Percentiles rank a stretch among this genome's conserved stretches.
Conservation (phyloP, 2,797 vertebrate species). For the Paratrypauchen microcephalus region DNA sequence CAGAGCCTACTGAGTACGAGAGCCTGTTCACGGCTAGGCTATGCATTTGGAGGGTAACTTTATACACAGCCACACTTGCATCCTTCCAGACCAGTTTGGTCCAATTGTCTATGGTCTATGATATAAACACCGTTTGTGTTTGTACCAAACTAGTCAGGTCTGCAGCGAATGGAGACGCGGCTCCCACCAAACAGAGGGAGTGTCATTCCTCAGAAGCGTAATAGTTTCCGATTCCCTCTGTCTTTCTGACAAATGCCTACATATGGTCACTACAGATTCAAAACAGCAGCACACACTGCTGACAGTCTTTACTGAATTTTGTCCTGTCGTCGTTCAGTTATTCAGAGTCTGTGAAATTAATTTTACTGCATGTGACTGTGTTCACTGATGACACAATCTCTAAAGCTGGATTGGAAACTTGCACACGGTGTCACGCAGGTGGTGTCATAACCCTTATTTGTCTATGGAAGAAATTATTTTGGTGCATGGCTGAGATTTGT, state of each 20-base stretch:
- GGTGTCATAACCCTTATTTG: not conserved
- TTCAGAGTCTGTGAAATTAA: not conserved
- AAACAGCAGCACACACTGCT: conserved; percentile 23
- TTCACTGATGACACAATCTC: not conserved
- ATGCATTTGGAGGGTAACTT: conserved; percentile 63
- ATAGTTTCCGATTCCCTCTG: conserved; percentile 68
- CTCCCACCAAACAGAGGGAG: conserved; percentile 54
- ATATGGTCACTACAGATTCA: conserved; percentile 61
- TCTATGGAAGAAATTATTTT: not conserved
- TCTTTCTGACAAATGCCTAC: conserved; percentile 62
- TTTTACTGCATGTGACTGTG: not conserved
- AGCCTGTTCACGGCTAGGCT: conserved; percentile 46
- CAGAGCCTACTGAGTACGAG: not conserved
- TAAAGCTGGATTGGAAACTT: conserved; percentile 1
- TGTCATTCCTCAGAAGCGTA: conserved; percentile 57
- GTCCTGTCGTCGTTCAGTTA: conserved; percentile 4
- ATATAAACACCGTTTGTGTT: conserved; percentile 26
- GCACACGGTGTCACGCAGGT: not conserved
- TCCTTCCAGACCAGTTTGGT: conserved; percentile 67
- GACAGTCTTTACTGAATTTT: conserved; percentile 1
- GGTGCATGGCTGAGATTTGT: not conserved
- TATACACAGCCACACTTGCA: conserved; percentile 66
- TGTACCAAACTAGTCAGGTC: conserved; percentile 39
- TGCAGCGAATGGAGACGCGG: conserved; percentile 48
- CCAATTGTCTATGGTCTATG: conserved; percentile 68